Conservation (phyloP, 2,113 vertebrate genomes). For the Talpa occidentalis region DNA sequence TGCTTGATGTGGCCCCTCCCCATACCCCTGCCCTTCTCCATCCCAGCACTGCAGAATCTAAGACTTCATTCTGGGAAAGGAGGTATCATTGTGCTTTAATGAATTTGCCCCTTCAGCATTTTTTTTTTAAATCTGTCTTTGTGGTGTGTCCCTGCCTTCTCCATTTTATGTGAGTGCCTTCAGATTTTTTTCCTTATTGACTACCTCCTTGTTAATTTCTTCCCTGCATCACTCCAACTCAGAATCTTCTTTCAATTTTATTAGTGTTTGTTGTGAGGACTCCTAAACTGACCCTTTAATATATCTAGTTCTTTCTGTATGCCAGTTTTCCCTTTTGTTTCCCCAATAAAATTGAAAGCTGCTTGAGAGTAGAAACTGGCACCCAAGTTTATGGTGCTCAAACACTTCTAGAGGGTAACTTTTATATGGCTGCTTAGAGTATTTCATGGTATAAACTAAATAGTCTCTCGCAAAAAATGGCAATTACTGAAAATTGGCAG, state of each 20-base stretch:
- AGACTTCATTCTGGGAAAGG: slow-evolving; percentile 37
- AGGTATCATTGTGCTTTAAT: slow-evolving; percentile 57
- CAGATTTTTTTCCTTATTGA: slow-evolving; percentile 2
- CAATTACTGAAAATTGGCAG: slow-evolving; percentile 18
- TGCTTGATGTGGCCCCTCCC: slow-evolving; percentile 31
- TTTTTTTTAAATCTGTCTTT: slow-evolving; percentile 52
- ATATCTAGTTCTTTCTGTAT: not conserved
- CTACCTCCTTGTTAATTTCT: slow-evolving; percentile 15
- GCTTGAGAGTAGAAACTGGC: not conserved
- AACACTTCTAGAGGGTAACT: not conserved
- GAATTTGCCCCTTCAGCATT: slow-evolving; percentile 43
- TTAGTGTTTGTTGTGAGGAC: slow-evolving; percentile 40
- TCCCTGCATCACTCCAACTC: not conserved
- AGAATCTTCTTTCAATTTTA: slow-evolving; percentile 27
- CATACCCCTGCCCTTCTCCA: too few species aligned
- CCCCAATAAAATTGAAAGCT: slow-evolving; percentile 13
- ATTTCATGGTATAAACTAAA: slow-evolving; percentile 29
- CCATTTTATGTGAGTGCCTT: not conserved
- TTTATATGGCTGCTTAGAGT: not conserved
- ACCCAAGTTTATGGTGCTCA: not conserved
- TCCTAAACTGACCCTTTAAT: slow-evolving; percentile 21
- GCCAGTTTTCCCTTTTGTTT: slow-evolving; percentile 21
- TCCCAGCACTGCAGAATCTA: slow-evolving; percentile 19
- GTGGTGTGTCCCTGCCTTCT: slow-evolving; percentile 7
- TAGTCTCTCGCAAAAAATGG: slow-evolving; percentile 30